phyloP scores from a whole-genome alignment of 2,888 invertebrate genomes.

The Drosophila lacicola region DNA sequence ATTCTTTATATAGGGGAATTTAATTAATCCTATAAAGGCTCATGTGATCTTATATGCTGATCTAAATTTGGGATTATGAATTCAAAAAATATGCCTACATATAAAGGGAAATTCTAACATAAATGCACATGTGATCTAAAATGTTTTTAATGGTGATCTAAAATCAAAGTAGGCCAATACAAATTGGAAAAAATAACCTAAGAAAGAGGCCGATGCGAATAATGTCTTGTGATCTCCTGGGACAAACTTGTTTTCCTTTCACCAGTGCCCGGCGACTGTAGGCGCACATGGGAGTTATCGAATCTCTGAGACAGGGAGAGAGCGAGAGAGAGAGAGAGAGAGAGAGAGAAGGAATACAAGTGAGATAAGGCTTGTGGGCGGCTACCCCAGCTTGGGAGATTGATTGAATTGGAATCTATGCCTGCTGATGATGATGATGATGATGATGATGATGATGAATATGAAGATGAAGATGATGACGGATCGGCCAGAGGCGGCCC shows the following conservation, averaged over 20 bases:
- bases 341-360: background rate
- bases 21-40: too few species aligned
- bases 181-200: too few species aligned
- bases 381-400: constrained; percentile 35
- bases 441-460: background rate
- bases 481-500: constrained; percentile 26
- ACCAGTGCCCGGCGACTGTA: background rate
- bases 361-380: constrained; percentile 40
- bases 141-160: too few species aligned
- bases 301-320: constrained; percentile 8
- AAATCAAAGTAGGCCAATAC: too few species aligned
- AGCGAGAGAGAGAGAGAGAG: background rate
- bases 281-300: constrained; percentile 1
- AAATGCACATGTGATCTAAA: too few species aligned
- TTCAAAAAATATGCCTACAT: too few species aligned
- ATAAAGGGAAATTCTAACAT: too few species aligned
- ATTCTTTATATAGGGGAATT: too few species aligned
- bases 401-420: constrained; percentile 27
- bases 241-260: constrained; percentile 26
- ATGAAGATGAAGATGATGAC: constrained; percentile 2
- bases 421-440: constrained; percentile 18
- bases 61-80: too few species aligned
- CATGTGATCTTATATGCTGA: too few species aligned
- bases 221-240: background rate
- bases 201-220: too few species aligned